Base-by-base conservation (phyloP, 1,140 invertebrate species). In the Matsumurasca onukii region DNA sequence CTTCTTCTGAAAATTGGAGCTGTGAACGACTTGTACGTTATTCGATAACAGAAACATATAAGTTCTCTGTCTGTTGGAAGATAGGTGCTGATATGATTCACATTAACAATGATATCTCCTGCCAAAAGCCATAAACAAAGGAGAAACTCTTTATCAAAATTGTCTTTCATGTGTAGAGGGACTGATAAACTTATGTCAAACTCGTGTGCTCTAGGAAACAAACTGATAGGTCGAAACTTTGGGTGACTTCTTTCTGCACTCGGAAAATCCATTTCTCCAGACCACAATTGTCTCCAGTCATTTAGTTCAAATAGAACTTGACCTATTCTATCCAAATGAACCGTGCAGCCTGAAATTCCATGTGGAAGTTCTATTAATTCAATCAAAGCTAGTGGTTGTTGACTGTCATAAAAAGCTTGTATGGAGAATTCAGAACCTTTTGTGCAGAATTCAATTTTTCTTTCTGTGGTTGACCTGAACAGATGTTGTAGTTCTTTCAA, bases 121-220 rank as follows among this genome's bases (percentile, higher is more conserved):
- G 76, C 77, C 67, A 75, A 59, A 73, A 80, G 77, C 66, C 79
- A 78, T 20, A 82, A 73, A 22, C 74, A 57, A 20, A 55, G 34
- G 70, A 75, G 78, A 61, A 82, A 79, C 63, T 75, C 63, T n/a
- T 64, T 17, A 52, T 66, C 64, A 51, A 67, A 62, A 71, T 78
- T 79, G 51, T 75, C 31, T 61, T 55, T n/a, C 13, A 66, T 57
- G 1, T 76, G 24, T 2, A 59, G 24, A 1, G 55, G 55, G 25
- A 59, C 57, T 17, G 59, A 55, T 27, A 82, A 75, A 67, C 76
- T 77, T 57, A 82, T 71, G 68, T 82, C 80, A 68, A 82, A 81
- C 57, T 29, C 62, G 70, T 78, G 81, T 22, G 17, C 48, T 24
- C 69, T 72, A 17, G 78, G 75, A 71, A 74, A 76, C 12, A 79